Conservation (phyloP, 2,113 vertebrate genomes). For the Catharus fuscescens region DNA sequence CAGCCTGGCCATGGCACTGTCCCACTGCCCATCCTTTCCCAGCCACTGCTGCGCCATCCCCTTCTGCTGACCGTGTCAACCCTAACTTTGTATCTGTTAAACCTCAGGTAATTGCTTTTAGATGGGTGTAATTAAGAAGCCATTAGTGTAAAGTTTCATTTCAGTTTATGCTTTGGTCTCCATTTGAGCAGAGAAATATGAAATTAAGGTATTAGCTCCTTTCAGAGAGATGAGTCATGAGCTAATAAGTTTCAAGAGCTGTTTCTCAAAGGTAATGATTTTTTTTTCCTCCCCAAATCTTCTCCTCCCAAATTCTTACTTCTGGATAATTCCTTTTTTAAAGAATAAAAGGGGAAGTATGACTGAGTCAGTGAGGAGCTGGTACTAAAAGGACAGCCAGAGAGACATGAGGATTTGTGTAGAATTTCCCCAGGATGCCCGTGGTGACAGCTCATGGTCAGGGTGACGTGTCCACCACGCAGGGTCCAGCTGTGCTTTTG, state of each 20-base stretch:
- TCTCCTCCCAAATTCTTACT: constrained; percentile 49
- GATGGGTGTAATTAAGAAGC: constrained; percentile 84
- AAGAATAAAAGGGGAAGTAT: neutral
- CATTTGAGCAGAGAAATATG: constrained; percentile 83
- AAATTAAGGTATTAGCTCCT: constrained; percentile 81
- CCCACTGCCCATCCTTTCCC: constrained; percentile 24
- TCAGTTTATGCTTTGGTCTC: constrained; percentile 80
- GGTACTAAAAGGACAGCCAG: neutral
- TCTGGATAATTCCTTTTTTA: constrained; percentile 44
- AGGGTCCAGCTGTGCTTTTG: neutral
- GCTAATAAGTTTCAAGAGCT: constrained; percentile 77
- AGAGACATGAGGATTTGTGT: neutral
- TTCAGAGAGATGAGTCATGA: constrained; percentile 76
- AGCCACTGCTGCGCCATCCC: constrained; percentile 49
- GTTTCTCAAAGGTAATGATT: constrained; percentile 71
- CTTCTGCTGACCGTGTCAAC: constrained; percentile 70
- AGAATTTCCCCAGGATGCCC: neutral
- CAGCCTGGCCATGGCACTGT: neutral
- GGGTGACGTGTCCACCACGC: fast-evolving
- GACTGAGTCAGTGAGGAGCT: neutral
- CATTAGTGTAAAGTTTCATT: constrained; percentile 83
- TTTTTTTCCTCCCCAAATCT: neutral
- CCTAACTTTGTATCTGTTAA: constrained; percentile 78
- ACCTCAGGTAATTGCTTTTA: constrained; percentile 83
- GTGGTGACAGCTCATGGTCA: fast-evolving